Base-by-base conservation (phyloP, 2,888 invertebrate genomes). In the Desoria tigrina region DNA sequence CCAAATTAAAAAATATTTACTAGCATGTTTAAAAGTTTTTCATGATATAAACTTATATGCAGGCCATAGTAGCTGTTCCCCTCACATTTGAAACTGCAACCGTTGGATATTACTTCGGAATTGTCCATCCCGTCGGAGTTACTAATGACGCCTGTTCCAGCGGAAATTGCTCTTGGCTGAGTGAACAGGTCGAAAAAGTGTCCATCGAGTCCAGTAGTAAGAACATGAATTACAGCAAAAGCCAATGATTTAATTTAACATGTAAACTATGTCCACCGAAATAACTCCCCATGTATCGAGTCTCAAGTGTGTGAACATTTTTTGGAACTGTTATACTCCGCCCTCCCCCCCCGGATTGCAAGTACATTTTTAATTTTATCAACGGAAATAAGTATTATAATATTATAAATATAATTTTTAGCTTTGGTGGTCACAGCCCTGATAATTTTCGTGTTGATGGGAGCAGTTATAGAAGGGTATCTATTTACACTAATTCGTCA, bases 381-480 rank as follows among this genome's bases (percentile, higher is more conserved):
- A n/a, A 32, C 45, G 16, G 21, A 45, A 18, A 45, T 39, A 39
- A 39, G 16, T 39, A 39, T 39, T 39, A 11, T 16, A 16, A 18
- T 49, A 49, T 49, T 11, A 49, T n/a, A 49, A 11, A 49, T 49
- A 7, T 7, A 9, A 24, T n/a, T 45, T 58, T 2, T 26, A 58
- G 58, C 45, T 6, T 45, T 24, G 24, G 24, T 39, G 3, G 58
- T 58, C 2, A n/a, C n/a, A n/a, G 18, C 11, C 16, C 49, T 58
- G 2, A 42, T 58, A n/a, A 11, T 49, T 3, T 27, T 58, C 42
- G 45, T 49, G 4, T 27, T 58, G 23, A 9, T 45, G 21, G 58
- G 42, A 49, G 58, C 23, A 6, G 27, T 58, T 26, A 18, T 58
- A 3, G 58, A 58, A 58, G 58, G 58, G 9, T 58, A 58, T 27